Evolutionary conservation across 1,140 invertebrate species (phyloP).

Genomic region (Leguminivora glycinivorella): DNA sequence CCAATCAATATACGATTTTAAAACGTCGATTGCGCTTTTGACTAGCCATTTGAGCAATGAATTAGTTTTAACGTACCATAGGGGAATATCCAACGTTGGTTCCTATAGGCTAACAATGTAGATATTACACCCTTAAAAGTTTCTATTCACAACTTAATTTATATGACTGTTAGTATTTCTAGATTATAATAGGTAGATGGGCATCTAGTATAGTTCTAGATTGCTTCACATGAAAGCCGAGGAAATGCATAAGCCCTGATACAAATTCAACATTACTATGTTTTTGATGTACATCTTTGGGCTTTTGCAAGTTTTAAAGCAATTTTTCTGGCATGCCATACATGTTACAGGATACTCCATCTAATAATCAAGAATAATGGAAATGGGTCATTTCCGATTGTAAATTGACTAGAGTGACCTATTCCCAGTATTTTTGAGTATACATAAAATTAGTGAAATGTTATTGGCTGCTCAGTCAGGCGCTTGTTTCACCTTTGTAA

Average conservation of each 20-base stretch:
- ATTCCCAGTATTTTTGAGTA: not conserved
- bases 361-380: not conserved
- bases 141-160: conserved; percentile 28
- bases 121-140: conserved; percentile 10
- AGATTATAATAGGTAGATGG: conserved; percentile 13
- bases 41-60: conserved; percentile 22
- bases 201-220: not conserved
- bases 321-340: too few species aligned
- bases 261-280: not conserved
- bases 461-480: not conserved
- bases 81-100: conserved; percentile 25
- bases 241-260: not conserved
- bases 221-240: not conserved
- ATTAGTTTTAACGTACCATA: conserved; percentile 20
- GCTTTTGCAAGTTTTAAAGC: not conserved
- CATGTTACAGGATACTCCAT: too few species aligned
- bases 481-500: not conserved
- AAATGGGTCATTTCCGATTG: not conserved
- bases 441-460: not conserved
- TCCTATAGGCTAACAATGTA: conserved; percentile 23
- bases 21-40: not conserved
- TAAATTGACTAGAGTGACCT: not conserved
- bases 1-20: conserved; percentile 1
- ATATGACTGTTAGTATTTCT: conserved; percentile 26
- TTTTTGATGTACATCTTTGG: not conserved